These are phyloP conservation scores for Fregata magnificens DNA, from an alignment of 2,113 vertebrate species.

Conservation along the genomic window DNA sequence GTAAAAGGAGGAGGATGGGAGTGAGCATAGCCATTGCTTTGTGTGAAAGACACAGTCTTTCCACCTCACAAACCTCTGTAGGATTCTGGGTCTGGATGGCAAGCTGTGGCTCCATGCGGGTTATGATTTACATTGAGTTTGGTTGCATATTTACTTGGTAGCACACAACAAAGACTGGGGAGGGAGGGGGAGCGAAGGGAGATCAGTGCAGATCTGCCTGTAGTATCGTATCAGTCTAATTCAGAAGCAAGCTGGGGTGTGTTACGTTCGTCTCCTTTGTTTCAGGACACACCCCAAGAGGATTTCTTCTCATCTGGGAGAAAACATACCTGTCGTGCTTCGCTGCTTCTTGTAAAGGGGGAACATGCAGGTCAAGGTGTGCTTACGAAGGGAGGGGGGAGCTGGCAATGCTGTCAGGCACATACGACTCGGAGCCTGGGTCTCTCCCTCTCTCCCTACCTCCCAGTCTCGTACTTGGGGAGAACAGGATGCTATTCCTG, in stretches of 20 bases:
- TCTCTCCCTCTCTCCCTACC: neutral
- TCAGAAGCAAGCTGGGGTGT: neutral
- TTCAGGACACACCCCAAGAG: conserved; percentile 41
- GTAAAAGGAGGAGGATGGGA: neutral
- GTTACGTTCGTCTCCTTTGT: conserved; percentile 11
- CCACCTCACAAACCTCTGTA: conserved; percentile 58
- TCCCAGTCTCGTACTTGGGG: neutral
- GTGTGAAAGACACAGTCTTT: conserved; percentile 43
- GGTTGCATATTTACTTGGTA: conserved; percentile 63
- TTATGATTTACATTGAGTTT: conserved; percentile 61
- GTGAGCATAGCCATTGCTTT: neutral
- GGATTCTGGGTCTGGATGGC: conserved; percentile 13
- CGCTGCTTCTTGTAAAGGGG: conserved; percentile 1
- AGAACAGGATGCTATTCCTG: neutral
- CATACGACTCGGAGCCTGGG: neutral
- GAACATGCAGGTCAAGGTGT: conserved; percentile 52
- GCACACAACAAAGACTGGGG: conserved; percentile 38
- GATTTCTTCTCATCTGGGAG: conserved; percentile 25
- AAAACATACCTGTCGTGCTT: conserved; percentile 43
- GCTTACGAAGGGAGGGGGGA: neutral
- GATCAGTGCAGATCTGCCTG: conserved; percentile 4
- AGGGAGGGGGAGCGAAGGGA: neutral
- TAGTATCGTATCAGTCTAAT: neutral
- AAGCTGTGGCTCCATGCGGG: conserved; percentile 46
- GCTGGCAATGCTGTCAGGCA: neutral